phyloP scores from a whole-genome alignment of 2,888 invertebrate species.

The Drosophila emarginata region DNA sequence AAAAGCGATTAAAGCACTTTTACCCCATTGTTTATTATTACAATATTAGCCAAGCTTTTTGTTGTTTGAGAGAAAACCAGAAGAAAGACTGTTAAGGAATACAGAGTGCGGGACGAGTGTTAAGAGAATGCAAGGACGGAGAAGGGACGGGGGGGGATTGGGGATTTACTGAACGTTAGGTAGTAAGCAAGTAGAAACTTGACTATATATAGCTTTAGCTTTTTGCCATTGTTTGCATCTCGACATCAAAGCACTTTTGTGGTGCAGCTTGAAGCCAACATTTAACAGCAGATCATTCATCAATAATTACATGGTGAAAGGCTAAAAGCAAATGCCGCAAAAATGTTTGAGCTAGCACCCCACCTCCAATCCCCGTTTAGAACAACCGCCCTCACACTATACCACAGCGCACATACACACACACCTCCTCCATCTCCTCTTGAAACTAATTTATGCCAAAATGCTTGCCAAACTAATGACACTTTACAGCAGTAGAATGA shows the following conservation, averaged over 20 bases:
- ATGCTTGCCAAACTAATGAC: constrained; percentile 74
- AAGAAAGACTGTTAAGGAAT: not conserved
- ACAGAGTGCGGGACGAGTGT: not conserved
- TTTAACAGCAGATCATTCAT: constrained; percentile 70
- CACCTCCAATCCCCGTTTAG: not conserved
- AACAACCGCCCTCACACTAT: not conserved
- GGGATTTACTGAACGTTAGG: not conserved
- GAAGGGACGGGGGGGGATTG: not conserved
- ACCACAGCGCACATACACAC: no score
- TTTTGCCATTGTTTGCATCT: constrained; percentile 40
- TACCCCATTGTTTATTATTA: constrained; percentile 77
- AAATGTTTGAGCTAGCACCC: constrained; percentile 49
- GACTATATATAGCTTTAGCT: constrained; percentile 22
- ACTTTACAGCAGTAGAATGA: constrained; percentile 61
- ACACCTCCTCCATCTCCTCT: not conserved
- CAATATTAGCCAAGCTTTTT: constrained; percentile 76
- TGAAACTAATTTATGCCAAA: constrained; percentile 73
- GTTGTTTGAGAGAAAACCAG: constrained; percentile 44
- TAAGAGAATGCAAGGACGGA: not conserved
- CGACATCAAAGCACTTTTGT: constrained; percentile 60
- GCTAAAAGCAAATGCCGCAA: constrained; percentile 69
- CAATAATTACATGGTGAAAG: constrained; percentile 76
- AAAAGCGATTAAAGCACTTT: constrained; percentile 77
- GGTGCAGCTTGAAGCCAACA: constrained; percentile 29
- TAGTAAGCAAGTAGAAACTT: constrained; percentile 21